Percentiles rank a stretch among this genome's conserved stretches.
Conservation (phyloP, 2,888 invertebrate genomes). For the Hoplodrina blanda region DNA sequence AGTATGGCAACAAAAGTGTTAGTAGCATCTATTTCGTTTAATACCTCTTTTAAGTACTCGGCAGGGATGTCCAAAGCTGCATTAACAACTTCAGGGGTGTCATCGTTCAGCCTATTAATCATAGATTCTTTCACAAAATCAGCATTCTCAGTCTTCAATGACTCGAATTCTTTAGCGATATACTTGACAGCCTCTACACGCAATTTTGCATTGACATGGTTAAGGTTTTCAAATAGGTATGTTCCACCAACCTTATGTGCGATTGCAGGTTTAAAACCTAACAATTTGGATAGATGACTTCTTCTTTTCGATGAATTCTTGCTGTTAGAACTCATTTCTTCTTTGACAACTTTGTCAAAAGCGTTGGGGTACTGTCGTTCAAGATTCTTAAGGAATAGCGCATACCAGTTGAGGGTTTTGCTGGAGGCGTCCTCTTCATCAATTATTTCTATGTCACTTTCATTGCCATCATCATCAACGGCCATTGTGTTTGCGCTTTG, state of each 20-base stretch:
- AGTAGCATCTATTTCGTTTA: constrained; percentile 85
- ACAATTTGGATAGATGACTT: constrained; percentile 82
- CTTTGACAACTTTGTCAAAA: constrained; percentile 93
- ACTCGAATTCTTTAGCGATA: constrained; percentile 89
- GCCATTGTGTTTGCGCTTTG: constrained; percentile 55
- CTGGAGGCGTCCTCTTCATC: constrained; percentile 79
- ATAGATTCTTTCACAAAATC: constrained; percentile 92
- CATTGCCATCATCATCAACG: constrained; percentile 79
- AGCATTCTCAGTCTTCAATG: constrained; percentile 87
- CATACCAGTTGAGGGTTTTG: constrained; percentile 89
- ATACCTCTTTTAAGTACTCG: constrained; percentile 78
- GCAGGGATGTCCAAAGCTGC: constrained; percentile 88
- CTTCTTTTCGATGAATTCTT: constrained; percentile 73
- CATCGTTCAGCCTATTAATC: constrained; percentile 92
- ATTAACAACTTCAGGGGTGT: constrained; percentile 91
- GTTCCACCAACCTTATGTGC: constrained; percentile 88
- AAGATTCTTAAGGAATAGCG: constrained; percentile 89
- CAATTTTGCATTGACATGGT: constrained; percentile 92
- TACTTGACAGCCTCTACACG: constrained; percentile 93
- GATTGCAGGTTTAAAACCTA: constrained; percentile 90
- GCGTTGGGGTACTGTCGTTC: constrained; percentile 93
- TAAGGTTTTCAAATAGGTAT: constrained; percentile 92
- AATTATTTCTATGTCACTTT: constrained; percentile 86
- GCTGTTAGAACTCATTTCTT: constrained; percentile 84
- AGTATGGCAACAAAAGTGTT: constrained; percentile 88